Conservation (phyloP, 2,888 invertebrate species). For the Noctua pronuba region DNA sequence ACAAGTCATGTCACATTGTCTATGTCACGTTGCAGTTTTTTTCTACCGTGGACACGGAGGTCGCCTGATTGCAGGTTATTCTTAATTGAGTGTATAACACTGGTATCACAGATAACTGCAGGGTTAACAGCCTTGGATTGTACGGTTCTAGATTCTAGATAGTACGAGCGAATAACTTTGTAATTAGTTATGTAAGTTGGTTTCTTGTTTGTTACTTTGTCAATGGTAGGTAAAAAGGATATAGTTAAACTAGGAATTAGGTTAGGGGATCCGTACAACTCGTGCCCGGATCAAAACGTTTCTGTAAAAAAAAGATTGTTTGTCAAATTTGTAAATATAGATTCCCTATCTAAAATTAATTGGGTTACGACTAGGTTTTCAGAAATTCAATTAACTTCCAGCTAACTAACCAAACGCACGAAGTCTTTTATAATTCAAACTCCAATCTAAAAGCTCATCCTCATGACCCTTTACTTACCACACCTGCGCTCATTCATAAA, state of each 20-base stretch:
- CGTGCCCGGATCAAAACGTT: background rate
- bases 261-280: background rate
- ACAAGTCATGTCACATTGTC: conserved; percentile 35
- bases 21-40: conserved; percentile 53
- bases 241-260: background rate
- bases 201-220: conserved; percentile 17
- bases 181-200: conserved; percentile 18
- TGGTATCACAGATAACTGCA: conserved; percentile 19
- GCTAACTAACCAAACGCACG: background rate
- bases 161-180: conserved; percentile 18
- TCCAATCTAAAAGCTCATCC: background rate
- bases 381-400: conserved; percentile 17
- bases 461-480: background rate
- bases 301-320: background rate
- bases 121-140: conserved; percentile 51
- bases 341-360: background rate
- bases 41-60: conserved; percentile 37
- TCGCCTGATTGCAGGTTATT: conserved; percentile 38
- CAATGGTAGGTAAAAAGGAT: background rate
- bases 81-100: conserved; percentile 37
- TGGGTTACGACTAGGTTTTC: background rate
- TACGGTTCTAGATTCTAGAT: conserved; percentile 47
- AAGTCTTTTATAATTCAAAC: conserved; percentile 16
- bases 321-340: background rate
- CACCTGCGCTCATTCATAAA: conserved; percentile 37